Evolutionary conservation across 2,888 invertebrate genomes (phyloP), one percentile per base, ranked within the genome.

Genomic region (Oxystoma pomonae): DNA sequence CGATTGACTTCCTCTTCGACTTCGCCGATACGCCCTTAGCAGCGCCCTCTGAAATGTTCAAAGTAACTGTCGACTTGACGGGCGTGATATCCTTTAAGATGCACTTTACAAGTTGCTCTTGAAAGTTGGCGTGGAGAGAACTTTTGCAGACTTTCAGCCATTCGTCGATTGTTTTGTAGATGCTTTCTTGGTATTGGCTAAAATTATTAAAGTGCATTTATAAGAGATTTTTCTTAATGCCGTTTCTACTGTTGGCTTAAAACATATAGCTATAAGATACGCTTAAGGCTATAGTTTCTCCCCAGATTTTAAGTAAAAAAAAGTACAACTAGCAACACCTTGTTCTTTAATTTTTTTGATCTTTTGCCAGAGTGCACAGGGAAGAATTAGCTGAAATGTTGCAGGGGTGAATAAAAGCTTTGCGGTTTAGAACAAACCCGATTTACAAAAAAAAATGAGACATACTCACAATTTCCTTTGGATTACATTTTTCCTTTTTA

Each of bases 51-150:
- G 62, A 61, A 17, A 68, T 66, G 18, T 57, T 69, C 52, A 72
- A 61, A 16, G 70, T 68, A n/a, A 71, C 59, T 51, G 62, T 55
- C 20, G 55, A 57, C 65, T 67, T 70, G 16, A 64, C 52, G 1
- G 71, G 70, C 1, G 69, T 68, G 19, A 72, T 70, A 59, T 71
- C 69, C 62, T 66, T 68, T 52, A 69, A 59, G 61, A 73, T 69
- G 55, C 68, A 71, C 49, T 59, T 60, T 49, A 73, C 55, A 12
- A 71, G 20, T 20, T 69, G 65, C 17, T 59, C 61, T 61, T 73
- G 72, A 56, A 70, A 72, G 51, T 71, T 63, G 1, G 67, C 18
- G 63, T 70, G 68, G 12, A 73, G 52, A 17, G 68, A 65, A 57
- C 62, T 66, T 67, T 67, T 72, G 16, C 64, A 62, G 9, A 71